These are phyloP conservation scores for Alethe castanea DNA, from an alignment of 2,113 vertebrate species.

Conservation along the genomic window DNA sequence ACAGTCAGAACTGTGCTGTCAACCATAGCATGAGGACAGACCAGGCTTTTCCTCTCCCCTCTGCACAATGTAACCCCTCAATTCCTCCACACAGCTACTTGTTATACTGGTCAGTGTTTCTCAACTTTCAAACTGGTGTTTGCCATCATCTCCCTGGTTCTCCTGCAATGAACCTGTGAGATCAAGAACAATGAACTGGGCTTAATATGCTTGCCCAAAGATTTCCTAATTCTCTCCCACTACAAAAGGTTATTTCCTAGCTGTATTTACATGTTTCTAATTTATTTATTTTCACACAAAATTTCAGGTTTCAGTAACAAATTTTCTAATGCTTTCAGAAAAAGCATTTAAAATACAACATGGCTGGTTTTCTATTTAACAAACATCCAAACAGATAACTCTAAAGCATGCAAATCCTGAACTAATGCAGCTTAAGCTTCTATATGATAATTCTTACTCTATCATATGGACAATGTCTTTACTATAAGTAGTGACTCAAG, in stretches of 20 bases:
- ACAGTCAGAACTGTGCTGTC: background rate
- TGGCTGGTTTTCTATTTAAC: background rate
- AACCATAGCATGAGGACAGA: accelerated
- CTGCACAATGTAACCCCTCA: background rate
- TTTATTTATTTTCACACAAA: background rate
- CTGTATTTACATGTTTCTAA: background rate
- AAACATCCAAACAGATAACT: background rate
- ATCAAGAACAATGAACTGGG: background rate
- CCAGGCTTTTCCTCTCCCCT: background rate
- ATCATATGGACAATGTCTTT: background rate
- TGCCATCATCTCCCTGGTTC: background rate
- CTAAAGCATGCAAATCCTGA: background rate
- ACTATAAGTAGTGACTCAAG: background rate
- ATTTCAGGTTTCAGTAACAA: background rate
- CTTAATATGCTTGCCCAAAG: background rate
- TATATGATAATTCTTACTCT: background rate
- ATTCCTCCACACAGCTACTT: background rate
- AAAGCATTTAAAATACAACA: background rate
- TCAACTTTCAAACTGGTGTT: background rate
- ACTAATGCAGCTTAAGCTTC: background rate
- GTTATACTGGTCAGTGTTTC: background rate
- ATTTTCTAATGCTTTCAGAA: background rate
- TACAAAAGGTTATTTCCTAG: background rate
- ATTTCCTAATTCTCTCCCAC: background rate
- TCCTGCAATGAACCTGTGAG: background rate